Evolutionary conservation across 1,140 invertebrate genomes (phyloP), one percentile per base, ranked within the genome.

Genomic region (Zaprionus africanus): DNA sequence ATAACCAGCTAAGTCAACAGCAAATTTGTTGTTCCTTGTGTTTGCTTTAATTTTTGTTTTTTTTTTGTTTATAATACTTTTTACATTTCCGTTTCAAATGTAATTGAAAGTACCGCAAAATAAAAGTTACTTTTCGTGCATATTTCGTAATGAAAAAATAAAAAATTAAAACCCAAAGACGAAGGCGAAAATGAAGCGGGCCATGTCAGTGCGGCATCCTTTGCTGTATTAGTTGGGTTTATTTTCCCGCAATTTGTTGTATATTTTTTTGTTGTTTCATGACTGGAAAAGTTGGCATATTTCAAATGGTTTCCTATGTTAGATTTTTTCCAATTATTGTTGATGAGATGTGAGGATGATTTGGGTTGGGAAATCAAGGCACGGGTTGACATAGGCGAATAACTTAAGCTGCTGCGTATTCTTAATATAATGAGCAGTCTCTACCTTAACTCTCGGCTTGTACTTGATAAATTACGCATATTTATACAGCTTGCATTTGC

Each of bases 191-290:
- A 22, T 51, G 17, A 49, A 19, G 43, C n/a, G 7, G 31, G 6
- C 28, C 2, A 31, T 9, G 6, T 43, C 41, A 43, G 13, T 43
- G 6, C 9, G 43, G 43, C n/a, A 49, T 49, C 15, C 15, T 19
- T 49, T 49, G 22, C 43, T 49, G 17, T 22, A 22, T 51, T 51
- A 22, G 46, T 13, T 51, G 46, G 46, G 46, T 51, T 51, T 51
- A 51, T 22, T 51, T 51, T 22, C 19, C 5, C 17, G 19, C 17
- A 51, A 22, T 51, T 22, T 13, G 3, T 51, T 22, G 22, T 22
- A 4, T 22, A 15, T 12, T 43, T 43, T 41, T 43, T 43, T 43
- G 2, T 17, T 43, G 5, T 0, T 41, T 41, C 13, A 41, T 15
- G 38, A 41, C 38, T 41, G 38, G 7, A 49, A 49, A 11, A 12